These are phyloP conservation scores for Chirona hameri DNA, from an alignment of 2,888 invertebrate genomes.

Conservation along the genomic window DNA sequence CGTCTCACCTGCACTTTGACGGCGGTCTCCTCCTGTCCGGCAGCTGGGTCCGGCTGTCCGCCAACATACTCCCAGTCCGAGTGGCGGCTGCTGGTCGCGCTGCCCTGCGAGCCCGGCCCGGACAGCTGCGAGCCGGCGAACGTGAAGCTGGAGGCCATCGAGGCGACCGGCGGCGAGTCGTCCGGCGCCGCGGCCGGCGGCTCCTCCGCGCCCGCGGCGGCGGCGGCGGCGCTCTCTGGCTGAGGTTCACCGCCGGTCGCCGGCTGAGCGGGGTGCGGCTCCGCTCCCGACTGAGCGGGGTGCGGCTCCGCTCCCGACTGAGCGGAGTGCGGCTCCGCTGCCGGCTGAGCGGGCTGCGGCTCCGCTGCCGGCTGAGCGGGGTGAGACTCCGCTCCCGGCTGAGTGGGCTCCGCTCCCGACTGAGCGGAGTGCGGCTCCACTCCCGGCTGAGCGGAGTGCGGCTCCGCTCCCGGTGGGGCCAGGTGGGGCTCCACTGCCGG, in stretches of 20 bases:
- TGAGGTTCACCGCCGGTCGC: background rate
- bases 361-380: no score
- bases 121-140: constrained; percentile 24
- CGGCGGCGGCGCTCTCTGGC: background rate
- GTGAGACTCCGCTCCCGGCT: no score
- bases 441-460: background rate
- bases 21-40: no score
- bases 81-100: constrained; percentile 29
- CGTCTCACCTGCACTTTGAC: background rate
- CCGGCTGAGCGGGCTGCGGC: no score
- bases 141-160: constrained; percentile 36
- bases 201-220: background rate
- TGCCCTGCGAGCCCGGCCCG: background rate
- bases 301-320: background rate
- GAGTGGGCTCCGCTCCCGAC: no score
- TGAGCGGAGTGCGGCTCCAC: no score
- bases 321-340: background rate
- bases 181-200: background rate
- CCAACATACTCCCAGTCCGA: constrained; percentile 26
- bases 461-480: background rate
- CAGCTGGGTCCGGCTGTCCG: background rate
- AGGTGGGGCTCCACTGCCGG: no score
- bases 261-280: no score
- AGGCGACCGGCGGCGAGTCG: constrained; percentile 23
- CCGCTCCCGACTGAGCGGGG: no score